Percentiles rank a stretch among this genome's conserved stretches.
Evolutionary conservation across 2,113 vertebrate species (phyloP).

Genomic region (Leptodactylus fuscus): DNA sequence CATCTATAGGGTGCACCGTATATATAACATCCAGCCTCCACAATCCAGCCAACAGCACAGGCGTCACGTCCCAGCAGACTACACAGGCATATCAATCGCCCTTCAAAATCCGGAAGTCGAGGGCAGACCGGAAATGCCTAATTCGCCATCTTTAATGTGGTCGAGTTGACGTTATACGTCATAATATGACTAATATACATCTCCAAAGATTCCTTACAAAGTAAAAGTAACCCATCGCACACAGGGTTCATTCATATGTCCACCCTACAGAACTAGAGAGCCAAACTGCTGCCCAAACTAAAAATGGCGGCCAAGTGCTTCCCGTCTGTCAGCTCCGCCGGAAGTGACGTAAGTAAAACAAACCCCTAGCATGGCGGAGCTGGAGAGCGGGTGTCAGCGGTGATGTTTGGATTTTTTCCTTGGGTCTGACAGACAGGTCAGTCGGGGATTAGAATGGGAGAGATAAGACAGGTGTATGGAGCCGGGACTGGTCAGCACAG

Average conservation of each 20-base stretch:
- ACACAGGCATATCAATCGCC: neutral
- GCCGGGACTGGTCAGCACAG: neutral
- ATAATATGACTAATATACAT: neutral
- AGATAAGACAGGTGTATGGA: neutral
- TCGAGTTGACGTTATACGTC: rapidly evolving
- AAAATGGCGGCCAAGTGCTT: neutral
- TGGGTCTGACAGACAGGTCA: neutral
- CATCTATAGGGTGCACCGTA: neutral
- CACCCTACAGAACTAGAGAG: too few relatives aligned
- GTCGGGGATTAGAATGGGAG: neutral
- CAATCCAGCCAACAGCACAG: neutral
- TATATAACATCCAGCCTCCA: neutral
- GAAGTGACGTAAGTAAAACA: conserved; percentile 18
- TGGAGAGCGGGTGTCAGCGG: neutral
- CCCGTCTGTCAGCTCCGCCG: neutral
- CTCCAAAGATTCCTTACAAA: neutral
- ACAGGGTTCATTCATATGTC: neutral
- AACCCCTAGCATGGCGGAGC: conserved; percentile 4
- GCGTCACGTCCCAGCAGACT: too few relatives aligned
- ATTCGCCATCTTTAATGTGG: neutral
- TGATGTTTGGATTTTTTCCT: neutral
- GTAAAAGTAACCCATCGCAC: neutral
- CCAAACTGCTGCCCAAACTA: neutral
- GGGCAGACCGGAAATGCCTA: neutral
- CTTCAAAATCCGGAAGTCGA: neutral